Conservation (phyloP, 1,140 invertebrate genomes). For the Drosophila bipectinata region DNA sequence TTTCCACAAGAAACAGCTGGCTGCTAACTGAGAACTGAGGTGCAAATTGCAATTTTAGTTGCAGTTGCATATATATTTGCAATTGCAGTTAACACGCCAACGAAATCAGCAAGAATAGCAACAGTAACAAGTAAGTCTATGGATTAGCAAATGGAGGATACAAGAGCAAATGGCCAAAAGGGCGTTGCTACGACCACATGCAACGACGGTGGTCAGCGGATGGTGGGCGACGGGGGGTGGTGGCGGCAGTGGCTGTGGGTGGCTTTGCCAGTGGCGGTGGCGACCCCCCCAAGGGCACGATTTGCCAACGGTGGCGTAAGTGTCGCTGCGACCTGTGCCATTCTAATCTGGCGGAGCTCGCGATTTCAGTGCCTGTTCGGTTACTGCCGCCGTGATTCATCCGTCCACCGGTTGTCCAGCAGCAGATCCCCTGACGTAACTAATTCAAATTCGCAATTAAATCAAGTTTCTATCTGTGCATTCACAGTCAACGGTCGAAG, state of each 20-base stretch:
- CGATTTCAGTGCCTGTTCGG: conserved; percentile 42
- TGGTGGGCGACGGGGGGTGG: conserved; percentile 8
- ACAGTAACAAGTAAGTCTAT: conserved; percentile 26
- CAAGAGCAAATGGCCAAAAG: conserved; percentile 21
- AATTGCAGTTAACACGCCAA: conserved; percentile 33
- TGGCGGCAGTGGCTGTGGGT: conserved; percentile 35
- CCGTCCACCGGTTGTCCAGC: conserved; percentile 36
- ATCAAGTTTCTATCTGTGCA: conserved; percentile 22
- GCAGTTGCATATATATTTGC: conserved; percentile 21
- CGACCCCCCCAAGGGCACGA: conserved; percentile 68
- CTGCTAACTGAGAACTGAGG: conserved; percentile 18
- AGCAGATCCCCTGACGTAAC: conserved; percentile 63
- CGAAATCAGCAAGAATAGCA: conserved; percentile 12
- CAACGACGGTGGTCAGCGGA: conserved; percentile 23
- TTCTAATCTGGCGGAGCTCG: conserved; percentile 40
- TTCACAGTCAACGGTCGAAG: conserved; percentile 32
- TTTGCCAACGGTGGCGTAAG: conserved; percentile 60
- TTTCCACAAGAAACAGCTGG: conserved; percentile 3
- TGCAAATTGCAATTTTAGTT: conserved; percentile 37
- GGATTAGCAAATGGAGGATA: conserved; percentile 40
- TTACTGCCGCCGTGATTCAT: conserved; percentile 50
- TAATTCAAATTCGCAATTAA: conserved; percentile 39
- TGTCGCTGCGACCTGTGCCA: conserved; percentile 49
- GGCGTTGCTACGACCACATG: conserved; percentile 36
- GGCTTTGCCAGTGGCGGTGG: conserved; percentile 15